Evolutionary conservation across 53 echinoderm and acorn worm genomes (phyloP).

Genomic region (Henricia sp.): DNA sequence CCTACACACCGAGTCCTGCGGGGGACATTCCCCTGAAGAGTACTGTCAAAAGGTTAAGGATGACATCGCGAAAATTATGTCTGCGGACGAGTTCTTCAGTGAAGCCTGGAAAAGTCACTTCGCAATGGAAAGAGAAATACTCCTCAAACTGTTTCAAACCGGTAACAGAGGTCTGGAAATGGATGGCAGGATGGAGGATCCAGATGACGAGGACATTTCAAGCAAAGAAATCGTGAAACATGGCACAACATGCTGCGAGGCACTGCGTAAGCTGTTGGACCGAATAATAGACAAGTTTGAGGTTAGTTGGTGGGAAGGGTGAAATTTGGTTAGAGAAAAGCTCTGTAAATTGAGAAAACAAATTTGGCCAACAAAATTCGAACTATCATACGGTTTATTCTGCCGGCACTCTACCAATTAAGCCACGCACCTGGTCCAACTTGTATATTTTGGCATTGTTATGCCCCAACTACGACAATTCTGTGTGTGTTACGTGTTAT

Average conservation of each 20-base stretch:
- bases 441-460: neutral
- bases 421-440: neutral
- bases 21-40: too few species aligned
- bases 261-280: constrained; percentile 27
- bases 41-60: too few species aligned
- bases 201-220: too few species aligned
- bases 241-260: constrained; percentile 3
- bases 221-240: neutral
- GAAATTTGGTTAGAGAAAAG: neutral
- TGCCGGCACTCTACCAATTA: neutral
- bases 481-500: too few species aligned
- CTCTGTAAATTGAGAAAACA: neutral
- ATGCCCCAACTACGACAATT: neutral
- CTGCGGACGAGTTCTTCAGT: neutral
- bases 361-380: too few species aligned
- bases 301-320: neutral
- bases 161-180: neutral
- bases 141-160: neutral
- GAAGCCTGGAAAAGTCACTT: constrained; percentile 3
- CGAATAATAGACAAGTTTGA: neutral
- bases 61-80: neutral
- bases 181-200: constrained; percentile 8
- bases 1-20: too few species aligned
- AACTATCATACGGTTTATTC: too few species aligned
- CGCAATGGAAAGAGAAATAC: constrained; percentile 17